A percentile compares a stretch with the other conserved stretches of the same genome.
Evolutionary conservation across 1,140 invertebrate genomes (phyloP).

Genomic region (Drosophila bifasciata): DNA sequence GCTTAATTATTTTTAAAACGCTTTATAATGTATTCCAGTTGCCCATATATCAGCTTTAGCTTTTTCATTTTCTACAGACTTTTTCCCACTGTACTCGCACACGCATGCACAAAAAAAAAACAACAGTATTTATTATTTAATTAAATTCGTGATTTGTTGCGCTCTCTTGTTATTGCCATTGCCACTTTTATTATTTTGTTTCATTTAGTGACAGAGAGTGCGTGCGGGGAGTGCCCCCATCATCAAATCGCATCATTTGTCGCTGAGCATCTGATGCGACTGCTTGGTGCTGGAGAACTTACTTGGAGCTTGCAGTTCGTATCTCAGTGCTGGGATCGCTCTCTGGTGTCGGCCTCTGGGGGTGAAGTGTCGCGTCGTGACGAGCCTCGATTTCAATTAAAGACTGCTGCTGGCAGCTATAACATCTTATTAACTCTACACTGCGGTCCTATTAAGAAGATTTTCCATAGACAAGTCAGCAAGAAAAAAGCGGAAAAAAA

Average conservation of each 20-base stretch:
- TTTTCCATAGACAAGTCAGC: constrained; percentile 13
- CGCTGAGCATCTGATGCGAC: constrained; percentile 64
- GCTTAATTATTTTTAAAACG: not conserved
- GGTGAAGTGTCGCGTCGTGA: constrained; percentile 20
- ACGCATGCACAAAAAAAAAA: constrained; percentile 26
- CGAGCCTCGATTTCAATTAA: constrained; percentile 43
- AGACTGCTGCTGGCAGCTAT: constrained; percentile 31
- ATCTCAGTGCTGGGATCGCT: no score
- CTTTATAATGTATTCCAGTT: not conserved
- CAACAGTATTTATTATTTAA: constrained; percentile 72
- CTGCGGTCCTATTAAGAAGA: constrained; percentile 13
- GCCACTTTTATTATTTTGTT: constrained; percentile 25
- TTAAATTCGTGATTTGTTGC: constrained; percentile 60
- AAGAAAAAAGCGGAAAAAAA: not conserved
- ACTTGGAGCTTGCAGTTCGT: constrained; percentile 10
- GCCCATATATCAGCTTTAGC: not conserved
- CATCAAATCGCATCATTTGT: constrained; percentile 72
- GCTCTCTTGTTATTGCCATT: constrained; percentile 34
- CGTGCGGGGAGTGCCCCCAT: constrained; percentile 48
- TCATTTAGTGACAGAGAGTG: constrained; percentile 25
- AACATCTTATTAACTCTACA: constrained; percentile 31
- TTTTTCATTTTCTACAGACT: not conserved
- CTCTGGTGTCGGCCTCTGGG: not conserved
- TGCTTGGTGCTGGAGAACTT: constrained; percentile 31
- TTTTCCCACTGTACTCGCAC: constrained; percentile 45